phyloP scores from a whole-genome alignment of 2,888 invertebrate species.

The Catocala sponsa region DNA sequence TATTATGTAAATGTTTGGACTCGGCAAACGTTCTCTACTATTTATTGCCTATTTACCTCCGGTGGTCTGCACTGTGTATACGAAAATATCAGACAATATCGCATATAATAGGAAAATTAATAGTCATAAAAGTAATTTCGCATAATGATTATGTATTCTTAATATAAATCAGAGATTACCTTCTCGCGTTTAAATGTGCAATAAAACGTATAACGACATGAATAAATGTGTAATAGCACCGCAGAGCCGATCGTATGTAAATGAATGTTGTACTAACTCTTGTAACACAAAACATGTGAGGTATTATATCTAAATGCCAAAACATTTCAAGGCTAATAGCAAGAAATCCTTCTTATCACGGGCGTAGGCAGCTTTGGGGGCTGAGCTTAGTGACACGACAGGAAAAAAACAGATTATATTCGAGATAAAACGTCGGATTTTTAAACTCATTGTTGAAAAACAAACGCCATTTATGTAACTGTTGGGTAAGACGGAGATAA shows the following conservation, averaged over 20 bases:
- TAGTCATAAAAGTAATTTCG: slow-evolving; percentile 32
- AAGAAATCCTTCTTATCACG: slow-evolving; percentile 65
- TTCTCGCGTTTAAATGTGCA: slow-evolving; percentile 17
- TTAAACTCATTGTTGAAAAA: slow-evolving; percentile 54
- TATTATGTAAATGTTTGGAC: slow-evolving; percentile 47
- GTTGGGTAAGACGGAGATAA: slow-evolving; percentile 42
- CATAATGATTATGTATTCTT: slow-evolving; percentile 27
- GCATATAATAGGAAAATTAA: slow-evolving; percentile 28
- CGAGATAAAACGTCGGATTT: slow-evolving; percentile 55
- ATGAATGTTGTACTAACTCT: slow-evolving; percentile 19
- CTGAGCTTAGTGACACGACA: slow-evolving; percentile 63
- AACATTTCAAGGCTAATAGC: slow-evolving; percentile 60
- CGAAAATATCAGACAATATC: slow-evolving; percentile 26
- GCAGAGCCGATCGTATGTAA: slow-evolving; percentile 6
- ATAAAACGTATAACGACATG: slow-evolving; percentile 18
- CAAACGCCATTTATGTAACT: slow-evolving; percentile 54
- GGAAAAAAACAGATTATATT: slow-evolving; percentile 62
- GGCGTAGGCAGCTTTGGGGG: slow-evolving; percentile 50
- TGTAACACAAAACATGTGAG: slow-evolving; percentile 26
- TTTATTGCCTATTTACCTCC: slow-evolving; percentile 38
- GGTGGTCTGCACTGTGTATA: slow-evolving; percentile 23
- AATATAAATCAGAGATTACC: slow-evolving; percentile 32
- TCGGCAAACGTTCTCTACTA: slow-evolving; percentile 30
- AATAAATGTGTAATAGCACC: slow-evolving; percentile 23
- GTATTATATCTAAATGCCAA: slow-evolving; percentile 43